Percentiles rank a stretch among this genome's conserved stretches.
These are phyloP conservation scores for Neofelis nebulosa DNA, from an alignment of 2,113 vertebrate genomes.

Conservation along the genomic window DNA sequence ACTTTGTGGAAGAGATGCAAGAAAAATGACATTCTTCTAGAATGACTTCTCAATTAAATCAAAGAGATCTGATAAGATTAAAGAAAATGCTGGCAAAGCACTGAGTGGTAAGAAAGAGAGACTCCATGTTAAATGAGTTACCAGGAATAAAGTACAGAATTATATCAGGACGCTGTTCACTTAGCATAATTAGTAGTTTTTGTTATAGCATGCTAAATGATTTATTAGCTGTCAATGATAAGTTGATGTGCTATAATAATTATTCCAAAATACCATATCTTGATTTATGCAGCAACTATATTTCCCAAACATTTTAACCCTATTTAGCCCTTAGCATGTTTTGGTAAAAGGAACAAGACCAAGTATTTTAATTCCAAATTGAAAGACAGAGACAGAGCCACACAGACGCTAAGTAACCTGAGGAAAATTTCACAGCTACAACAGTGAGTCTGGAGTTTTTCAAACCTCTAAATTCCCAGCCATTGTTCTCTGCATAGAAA, in stretches of 20 bases:
- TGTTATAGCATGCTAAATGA: conserved; percentile 63
- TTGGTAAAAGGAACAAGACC: background rate
- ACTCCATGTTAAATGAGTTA: conserved; percentile 71
- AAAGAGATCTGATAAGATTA: conserved; percentile 78
- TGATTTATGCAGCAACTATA: conserved; percentile 59
- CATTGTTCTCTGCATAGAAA: background rate
- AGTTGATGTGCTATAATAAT: conserved; percentile 59
- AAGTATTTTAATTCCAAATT: background rate
- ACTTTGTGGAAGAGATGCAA: conserved; percentile 73
- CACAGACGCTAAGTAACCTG: background rate
- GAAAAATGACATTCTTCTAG: conserved; percentile 78
- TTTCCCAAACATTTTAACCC: conserved; percentile 53
- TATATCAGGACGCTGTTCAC: conserved; percentile 58
- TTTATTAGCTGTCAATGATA: conserved; percentile 73
- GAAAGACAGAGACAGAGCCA: background rate
- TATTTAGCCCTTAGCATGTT: background rate
- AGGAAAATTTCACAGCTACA: background rate
- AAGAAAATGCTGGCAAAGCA: conserved; percentile 78
- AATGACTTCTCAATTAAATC: conserved; percentile 83
- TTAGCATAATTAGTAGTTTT: conserved; percentile 77
- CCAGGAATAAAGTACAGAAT: conserved; percentile 68
- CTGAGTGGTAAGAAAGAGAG: conserved; percentile 62
- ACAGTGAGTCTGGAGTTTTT: background rate
- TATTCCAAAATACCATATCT: conserved; percentile 52
- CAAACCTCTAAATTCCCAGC: background rate